Evolutionary conservation across 2,888 invertebrate species (phyloP).

Genomic region (Callosobruchus maculatus): DNA sequence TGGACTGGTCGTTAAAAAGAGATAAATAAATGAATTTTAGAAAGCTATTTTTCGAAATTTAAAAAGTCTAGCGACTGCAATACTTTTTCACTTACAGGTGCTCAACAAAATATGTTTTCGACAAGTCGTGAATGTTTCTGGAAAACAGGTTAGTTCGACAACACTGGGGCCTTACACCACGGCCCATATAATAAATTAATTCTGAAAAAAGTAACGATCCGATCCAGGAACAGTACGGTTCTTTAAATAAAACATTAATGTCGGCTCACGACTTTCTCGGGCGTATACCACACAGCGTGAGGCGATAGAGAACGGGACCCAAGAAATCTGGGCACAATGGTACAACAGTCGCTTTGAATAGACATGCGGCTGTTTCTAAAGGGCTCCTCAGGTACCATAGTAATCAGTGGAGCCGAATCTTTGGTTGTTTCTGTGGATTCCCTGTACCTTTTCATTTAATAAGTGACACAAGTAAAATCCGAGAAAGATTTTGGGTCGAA

Average conservation of each 20-base stretch:
- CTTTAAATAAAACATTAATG: not conserved
- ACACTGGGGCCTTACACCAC: not conserved
- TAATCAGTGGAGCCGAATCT: not conserved
- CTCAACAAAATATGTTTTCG: too few species aligned
- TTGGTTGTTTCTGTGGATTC: not conserved
- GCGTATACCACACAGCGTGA: not conserved
- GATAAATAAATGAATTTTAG: too few species aligned
- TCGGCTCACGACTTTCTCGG: not conserved
- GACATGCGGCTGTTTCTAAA: not conserved
- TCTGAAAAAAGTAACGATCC: not conserved
- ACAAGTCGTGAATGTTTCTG: too few species aligned
- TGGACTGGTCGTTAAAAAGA: too few species aligned
- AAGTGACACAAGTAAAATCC: too few species aligned
- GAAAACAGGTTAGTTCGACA: too few species aligned
- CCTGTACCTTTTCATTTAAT: too few species aligned
- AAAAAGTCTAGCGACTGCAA: too few species aligned
- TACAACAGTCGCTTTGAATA: not conserved
- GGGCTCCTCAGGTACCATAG: not conserved
- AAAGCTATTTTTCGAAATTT: too few species aligned
- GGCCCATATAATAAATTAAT: not conserved
- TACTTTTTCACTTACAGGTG: too few species aligned
- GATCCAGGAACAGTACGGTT: not conserved
- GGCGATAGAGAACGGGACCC: not conserved
- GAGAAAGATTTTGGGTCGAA: too few species aligned
- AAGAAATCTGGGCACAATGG: not conserved